Evolutionary conservation across 1,140 invertebrate species (phyloP).

Genomic region (Drosophila burlai): DNA sequence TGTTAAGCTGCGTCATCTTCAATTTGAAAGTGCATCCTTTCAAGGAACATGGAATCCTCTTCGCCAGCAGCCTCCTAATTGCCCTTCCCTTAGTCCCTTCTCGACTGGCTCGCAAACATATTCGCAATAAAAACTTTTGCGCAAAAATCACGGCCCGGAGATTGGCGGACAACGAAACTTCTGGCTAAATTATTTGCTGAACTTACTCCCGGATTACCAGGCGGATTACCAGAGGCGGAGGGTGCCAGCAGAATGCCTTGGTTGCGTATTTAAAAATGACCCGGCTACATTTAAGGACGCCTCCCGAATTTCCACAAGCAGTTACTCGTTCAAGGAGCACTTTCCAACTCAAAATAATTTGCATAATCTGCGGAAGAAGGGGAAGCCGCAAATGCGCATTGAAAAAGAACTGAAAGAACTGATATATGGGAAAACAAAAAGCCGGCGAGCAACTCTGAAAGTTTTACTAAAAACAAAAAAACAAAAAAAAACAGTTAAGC

Average conservation of each 20-base stretch:
- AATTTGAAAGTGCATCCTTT: slow-evolving; percentile 29
- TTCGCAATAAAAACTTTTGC: slow-evolving; percentile 54
- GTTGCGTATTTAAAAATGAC: slow-evolving; percentile 68
- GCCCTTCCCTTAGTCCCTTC: slow-evolving; percentile 6
- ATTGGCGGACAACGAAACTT: slow-evolving; percentile 25
- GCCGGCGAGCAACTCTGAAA: slow-evolving; percentile 40
- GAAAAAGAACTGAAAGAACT: slow-evolving; percentile 21
- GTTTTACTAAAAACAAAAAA: slow-evolving; percentile 39
- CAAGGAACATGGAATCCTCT: slow-evolving; percentile 13
- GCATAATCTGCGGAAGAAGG: slow-evolving; percentile 56
- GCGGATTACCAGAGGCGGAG: slow-evolving; percentile 52
- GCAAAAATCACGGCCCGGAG: slow-evolving; percentile 23
- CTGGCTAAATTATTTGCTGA: slow-evolving; percentile 56
- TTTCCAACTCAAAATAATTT: slow-evolving; percentile 64
- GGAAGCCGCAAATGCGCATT: slow-evolving; percentile 51
- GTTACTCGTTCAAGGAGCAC: slow-evolving; percentile 25
- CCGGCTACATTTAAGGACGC: slow-evolving; percentile 29
- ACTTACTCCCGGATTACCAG: slow-evolving; percentile 64
- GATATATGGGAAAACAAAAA: slow-evolving; percentile 17
- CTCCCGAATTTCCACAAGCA: slow-evolving; percentile 5
- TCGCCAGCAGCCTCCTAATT: slow-evolving; percentile 28
- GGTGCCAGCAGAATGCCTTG: slow-evolving; percentile 36
- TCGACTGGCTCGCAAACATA: slow-evolving; percentile 26
- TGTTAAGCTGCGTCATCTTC: slow-evolving; percentile 27
- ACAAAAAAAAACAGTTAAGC: slow-evolving; percentile 32